Evolutionary conservation across 2,888 invertebrate genomes (phyloP).

Genomic region (Lasioglossum villosulum): DNA sequence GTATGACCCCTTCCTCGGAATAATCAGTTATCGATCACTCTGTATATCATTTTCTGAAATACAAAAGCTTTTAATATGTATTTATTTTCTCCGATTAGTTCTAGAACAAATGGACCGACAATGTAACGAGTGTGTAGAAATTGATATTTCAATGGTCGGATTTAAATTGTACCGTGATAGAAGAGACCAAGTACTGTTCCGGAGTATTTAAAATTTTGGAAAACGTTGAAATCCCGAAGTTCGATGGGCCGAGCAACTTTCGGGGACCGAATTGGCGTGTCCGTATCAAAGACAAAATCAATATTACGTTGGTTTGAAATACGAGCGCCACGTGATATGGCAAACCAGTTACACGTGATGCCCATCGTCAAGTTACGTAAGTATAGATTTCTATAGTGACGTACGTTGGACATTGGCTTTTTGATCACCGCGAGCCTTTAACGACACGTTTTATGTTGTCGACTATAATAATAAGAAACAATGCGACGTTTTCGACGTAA

Average conservation of each 20-base stretch:
- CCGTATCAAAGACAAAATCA: constrained; percentile 71
- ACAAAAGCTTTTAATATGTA: not conserved
- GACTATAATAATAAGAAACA: not conserved
- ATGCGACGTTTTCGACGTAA: not conserved
- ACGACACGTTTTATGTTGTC: constrained; percentile 39
- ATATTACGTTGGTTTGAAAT: constrained; percentile 70
- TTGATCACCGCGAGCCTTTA: constrained; percentile 50
- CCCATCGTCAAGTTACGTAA: constrained; percentile 64
- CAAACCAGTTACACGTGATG: constrained; percentile 71
- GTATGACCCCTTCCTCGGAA: not conserved
- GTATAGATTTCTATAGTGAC: constrained; percentile 58
- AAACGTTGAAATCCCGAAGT: constrained; percentile 31
- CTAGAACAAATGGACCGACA: not conserved
- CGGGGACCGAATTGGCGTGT: constrained; percentile 55
- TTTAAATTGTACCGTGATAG: not conserved
- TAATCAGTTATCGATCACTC: not conserved
- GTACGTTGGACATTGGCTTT: constrained; percentile 53
- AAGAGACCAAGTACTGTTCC: not conserved
- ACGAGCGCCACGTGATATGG: constrained; percentile 71
- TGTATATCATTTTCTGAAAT: not conserved
- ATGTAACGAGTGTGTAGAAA: not conserved
- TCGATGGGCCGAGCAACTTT: constrained; percentile 43
- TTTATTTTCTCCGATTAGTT: not conserved
- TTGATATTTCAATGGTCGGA: not conserved
- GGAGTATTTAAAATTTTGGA: not conserved